phyloP scores from a whole-genome alignment of 2,113 vertebrate species.

The Glaucomys volans region DNA sequence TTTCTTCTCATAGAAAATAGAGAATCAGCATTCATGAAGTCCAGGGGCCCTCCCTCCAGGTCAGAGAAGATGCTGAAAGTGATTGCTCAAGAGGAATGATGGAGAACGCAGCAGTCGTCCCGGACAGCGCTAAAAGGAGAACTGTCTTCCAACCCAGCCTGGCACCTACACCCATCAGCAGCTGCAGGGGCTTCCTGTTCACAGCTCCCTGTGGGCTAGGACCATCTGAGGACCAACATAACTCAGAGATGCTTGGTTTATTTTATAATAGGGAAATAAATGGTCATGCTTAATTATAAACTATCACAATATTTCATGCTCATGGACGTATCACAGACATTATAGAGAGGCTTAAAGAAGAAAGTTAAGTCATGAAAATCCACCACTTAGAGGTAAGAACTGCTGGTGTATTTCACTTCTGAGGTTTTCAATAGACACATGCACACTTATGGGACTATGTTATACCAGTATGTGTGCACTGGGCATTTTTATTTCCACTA shows the following conservation, averaged over 20 bases:
- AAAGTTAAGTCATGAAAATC: not conserved
- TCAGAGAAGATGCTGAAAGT: not conserved
- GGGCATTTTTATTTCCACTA: not conserved
- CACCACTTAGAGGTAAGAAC: not conserved
- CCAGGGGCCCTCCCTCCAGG: rapidly evolving
- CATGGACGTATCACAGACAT: not conserved
- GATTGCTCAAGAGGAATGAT: not conserved
- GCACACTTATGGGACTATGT: not conserved
- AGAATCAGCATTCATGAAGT: not conserved
- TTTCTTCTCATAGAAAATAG: not conserved
- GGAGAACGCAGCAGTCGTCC: not conserved
- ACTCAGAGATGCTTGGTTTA: not conserved
- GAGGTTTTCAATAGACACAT: not conserved
- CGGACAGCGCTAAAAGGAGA: not conserved
- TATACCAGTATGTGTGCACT: not conserved
- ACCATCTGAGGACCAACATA: not conserved
- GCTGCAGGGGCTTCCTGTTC: not conserved
- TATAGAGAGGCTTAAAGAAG: not conserved
- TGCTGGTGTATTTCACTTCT: not conserved
- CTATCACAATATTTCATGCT: not conserved
- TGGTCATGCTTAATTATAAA: not conserved
- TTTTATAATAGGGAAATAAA: not conserved
- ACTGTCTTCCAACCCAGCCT: not conserved
- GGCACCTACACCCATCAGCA: not conserved
- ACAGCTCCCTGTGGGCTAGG: not conserved